A percentile compares a stretch with the other conserved stretches of the same genome.
Evolutionary conservation across 1,140 invertebrate species (phyloP).

Genomic region (Micrasema longulum): DNA sequence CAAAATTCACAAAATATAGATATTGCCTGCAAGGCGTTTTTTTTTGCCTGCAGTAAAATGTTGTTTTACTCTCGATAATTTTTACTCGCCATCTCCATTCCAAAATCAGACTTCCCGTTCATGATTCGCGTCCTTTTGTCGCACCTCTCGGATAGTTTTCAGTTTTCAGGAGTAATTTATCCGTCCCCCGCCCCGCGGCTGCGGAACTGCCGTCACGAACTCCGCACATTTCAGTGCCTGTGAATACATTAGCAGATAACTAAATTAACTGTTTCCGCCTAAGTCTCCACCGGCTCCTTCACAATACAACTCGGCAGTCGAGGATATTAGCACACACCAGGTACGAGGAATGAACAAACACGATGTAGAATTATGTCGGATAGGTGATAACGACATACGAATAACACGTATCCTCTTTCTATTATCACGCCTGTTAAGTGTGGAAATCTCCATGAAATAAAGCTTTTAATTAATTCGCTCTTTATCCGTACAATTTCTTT

Average conservation of each 20-base stretch:
- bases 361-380: slow-evolving; percentile 10
- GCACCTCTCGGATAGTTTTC: not conserved
- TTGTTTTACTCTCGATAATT: no score
- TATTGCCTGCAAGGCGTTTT: no score
- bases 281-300: not conserved
- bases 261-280: slow-evolving; percentile 34
- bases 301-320: slow-evolving; percentile 15
- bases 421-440: no score
- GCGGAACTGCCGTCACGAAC: not conserved
- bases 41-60: no score
- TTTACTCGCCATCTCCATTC: no score
- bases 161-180: not conserved
- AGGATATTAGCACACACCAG: slow-evolving; percentile 19
- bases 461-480: not conserved
- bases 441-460: no score
- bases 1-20: no score
- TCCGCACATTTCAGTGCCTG: slow-evolving; percentile 17
- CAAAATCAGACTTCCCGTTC: no score
- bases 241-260: slow-evolving; percentile 28
- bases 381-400: not conserved
- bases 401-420: not conserved
- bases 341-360: slow-evolving; percentile 26
- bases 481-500: slow-evolving; percentile 4
- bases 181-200: not conserved
- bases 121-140: not conserved